Conservation (phyloP, 2,113 vertebrate species). For the Crotalus viridis region DNA sequence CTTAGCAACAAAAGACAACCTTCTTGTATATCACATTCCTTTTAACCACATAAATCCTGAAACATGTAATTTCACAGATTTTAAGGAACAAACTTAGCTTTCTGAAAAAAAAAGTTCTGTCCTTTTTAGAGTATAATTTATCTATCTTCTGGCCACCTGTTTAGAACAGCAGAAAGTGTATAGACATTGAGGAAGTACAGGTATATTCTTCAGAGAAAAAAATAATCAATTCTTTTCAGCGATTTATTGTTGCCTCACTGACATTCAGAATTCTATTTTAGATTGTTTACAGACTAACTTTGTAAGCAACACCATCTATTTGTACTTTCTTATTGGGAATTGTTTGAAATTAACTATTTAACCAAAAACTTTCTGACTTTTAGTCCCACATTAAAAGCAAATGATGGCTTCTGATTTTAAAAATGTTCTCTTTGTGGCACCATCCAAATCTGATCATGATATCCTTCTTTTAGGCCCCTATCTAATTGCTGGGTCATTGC, state of each 20-base stretch:
- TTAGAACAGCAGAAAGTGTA: constrained; percentile 57
- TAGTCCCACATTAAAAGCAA: constrained; percentile 6
- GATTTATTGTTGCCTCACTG: background rate
- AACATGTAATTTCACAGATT: constrained; percentile 28
- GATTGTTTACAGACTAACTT: background rate
- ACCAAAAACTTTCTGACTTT: background rate
- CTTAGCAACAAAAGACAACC: background rate
- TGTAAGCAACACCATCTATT: background rate
- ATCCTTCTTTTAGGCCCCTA: background rate
- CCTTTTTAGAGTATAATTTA: constrained; percentile 47
- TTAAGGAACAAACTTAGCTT: constrained; percentile 36
- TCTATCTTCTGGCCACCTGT: constrained; percentile 7
- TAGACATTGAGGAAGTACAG: constrained; percentile 38
- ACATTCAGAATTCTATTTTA: background rate
- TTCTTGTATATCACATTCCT: background rate
- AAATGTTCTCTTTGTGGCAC: background rate
- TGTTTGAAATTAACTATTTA: background rate
- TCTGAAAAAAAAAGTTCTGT: constrained; percentile 34
- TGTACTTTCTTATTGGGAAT: background rate
- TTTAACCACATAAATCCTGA: constrained; percentile 11
- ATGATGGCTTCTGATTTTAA: background rate
- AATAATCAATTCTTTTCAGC: constrained; percentile 17
- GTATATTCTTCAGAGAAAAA: constrained; percentile 63
- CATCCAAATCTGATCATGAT: background rate
- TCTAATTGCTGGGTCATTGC: background rate